A percentile compares a stretch with the other conserved stretches of the same genome.
Conservation (phyloP, 30 jellyfish, hydroid and myxozoan genomes). For the Calvadosia cruxmelitensis region DNA sequence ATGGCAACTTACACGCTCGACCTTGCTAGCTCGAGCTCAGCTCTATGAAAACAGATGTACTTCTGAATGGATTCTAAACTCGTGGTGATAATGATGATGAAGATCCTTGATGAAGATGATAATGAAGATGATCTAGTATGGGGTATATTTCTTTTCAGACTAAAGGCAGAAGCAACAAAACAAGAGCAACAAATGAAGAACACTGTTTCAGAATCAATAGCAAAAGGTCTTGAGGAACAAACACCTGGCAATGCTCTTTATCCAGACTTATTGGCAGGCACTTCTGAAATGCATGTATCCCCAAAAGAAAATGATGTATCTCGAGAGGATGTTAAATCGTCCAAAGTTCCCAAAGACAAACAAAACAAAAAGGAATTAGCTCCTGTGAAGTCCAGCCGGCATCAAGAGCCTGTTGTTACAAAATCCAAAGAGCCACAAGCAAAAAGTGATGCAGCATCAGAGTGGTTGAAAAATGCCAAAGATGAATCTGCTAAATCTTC, state of each 20-base stretch:
- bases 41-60: too few relatives aligned
- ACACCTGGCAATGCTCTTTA: too few relatives aligned
- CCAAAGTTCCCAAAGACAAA: too few relatives aligned
- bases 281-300: too few relatives aligned
- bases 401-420: not conserved
- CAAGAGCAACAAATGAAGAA: constrained; percentile 34
- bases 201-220: constrained; percentile 7
- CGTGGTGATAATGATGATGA: too few relatives aligned
- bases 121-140: not conserved
- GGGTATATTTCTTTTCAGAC: not conserved
- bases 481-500: constrained; percentile 14
- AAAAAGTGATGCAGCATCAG: constrained; percentile 65
- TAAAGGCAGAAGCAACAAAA: constrained; percentile 40
- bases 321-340: too few relatives aligned
- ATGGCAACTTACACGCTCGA: not conserved
- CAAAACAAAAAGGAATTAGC: constrained; percentile 3
- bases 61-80: too few relatives aligned
- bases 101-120: not conserved
- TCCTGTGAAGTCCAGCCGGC: not conserved
- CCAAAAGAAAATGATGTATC: too few relatives aligned
- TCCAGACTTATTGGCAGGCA: too few relatives aligned
- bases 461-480: constrained; percentile 54
- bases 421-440: constrained; percentile 25
- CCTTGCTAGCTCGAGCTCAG: too few relatives aligned
- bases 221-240: not conserved